Evolutionary conservation across 2,888 invertebrate species (phyloP), one percentile per base, ranked within the genome.

Genomic region (Subacronicta megacephala): DNA sequence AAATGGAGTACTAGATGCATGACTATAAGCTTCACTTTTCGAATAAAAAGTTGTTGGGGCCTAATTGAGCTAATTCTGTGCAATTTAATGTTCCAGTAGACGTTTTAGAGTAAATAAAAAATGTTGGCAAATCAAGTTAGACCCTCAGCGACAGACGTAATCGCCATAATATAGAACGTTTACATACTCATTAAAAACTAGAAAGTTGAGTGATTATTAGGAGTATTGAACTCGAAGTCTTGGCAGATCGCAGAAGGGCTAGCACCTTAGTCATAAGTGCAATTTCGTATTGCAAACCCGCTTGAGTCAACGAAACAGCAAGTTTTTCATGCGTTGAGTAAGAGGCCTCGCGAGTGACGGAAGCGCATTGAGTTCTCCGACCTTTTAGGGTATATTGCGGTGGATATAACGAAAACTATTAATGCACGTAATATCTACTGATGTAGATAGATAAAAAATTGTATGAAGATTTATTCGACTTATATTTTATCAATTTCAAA

Each of bases 261-360:
- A 43, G 36, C 35, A 26, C 46, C 29, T 69, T 62, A 70, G 66
- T 60, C 62, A 70, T 70, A 62, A 42, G 68, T 65, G 69, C 63
- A 76, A 77, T 81, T 80, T 75, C 41, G 69, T 75, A 75, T 75
- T 68, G 70, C 75, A 73, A 80, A 76, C 73, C 62, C 26, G 75
- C 69, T 78, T 62, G 62, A 70, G 64, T 68, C 70, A 72, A 75
- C 69, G 72, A 81, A 78, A 80, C 67, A 66, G 76, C 86, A 79
- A 88, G 84, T 89, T 90, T 89, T 89, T 88, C 81, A 77, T 72
- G 70, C 70, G 64, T 81, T 83, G 77, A 80, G 85, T 78, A 82
- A 85, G 79, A 76, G 63, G 56, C 72, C 67, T 72, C 60, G 74
- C 63, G 66, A 55, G 75, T 77, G 74, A 71, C 76, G 81, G 79